Percentiles rank a stretch among this genome's conserved stretches.
These are phyloP conservation scores for Microtus oregoni DNA, from an alignment of 2,113 vertebrate genomes.

Conservation along the genomic window DNA sequence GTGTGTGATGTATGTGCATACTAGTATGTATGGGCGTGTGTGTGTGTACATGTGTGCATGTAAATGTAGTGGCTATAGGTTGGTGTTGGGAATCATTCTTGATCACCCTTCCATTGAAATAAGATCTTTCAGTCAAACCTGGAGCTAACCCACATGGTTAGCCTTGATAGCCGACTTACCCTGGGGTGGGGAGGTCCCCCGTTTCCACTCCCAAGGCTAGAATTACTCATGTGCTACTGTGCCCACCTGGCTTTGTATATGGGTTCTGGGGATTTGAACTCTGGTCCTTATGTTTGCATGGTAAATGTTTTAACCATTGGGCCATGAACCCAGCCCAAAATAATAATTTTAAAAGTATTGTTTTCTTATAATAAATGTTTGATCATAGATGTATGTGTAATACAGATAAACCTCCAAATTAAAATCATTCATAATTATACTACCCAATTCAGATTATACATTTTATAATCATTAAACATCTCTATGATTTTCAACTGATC, in stretches of 20 bases:
- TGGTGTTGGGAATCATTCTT: not conserved
- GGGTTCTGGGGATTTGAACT: not conserved
- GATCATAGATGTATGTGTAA: constrained; percentile 15
- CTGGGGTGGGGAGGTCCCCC: not conserved
- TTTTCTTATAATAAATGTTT: constrained; percentile 38
- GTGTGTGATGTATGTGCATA: not conserved
- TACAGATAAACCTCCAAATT: not conserved
- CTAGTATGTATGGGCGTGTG: not conserved
- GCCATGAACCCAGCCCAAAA: not conserved
- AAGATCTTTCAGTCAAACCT: not conserved
- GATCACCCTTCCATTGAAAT: not conserved
- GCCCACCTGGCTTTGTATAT: not conserved
- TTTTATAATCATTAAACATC: constrained; percentile 12
- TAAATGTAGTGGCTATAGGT: not conserved
- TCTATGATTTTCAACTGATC: not conserved
- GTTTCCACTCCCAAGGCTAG: not conserved
- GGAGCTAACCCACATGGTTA: not conserved
- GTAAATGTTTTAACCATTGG: not conserved
- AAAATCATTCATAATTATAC: constrained; percentile 6
- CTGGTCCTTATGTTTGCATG: too few relatives aligned
- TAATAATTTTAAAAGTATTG: constrained; percentile 20
- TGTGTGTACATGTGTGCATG: not conserved
- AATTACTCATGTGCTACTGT: not conserved
- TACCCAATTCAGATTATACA: not conserved
- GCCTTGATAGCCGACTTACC: not conserved